Percentiles rank a stretch among this genome's conserved stretches.
phyloP scores from a whole-genome alignment of 92 coral and sea anemone genomes.

The Montipora capitata region DNA sequence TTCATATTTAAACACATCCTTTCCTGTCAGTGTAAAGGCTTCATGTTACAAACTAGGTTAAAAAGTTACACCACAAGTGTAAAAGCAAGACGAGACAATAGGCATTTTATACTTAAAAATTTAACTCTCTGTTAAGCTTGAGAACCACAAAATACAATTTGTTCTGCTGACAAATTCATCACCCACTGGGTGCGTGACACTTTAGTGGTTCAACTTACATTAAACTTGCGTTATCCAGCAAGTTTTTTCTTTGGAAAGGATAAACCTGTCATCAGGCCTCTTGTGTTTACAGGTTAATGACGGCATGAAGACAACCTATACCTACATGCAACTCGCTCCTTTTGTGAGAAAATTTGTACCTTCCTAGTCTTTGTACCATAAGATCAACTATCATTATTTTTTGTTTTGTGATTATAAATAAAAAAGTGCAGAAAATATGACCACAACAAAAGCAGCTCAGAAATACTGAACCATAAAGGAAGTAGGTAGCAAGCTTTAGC shows the following conservation, averaged over 20 bases:
- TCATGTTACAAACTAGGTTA: neutral
- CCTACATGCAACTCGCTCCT: neutral
- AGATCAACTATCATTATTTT: neutral
- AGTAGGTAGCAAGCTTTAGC: too few relatives aligned
- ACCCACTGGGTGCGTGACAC: neutral
- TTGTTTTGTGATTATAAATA: neutral
- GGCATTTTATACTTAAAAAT: neutral
- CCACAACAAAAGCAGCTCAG: neutral
- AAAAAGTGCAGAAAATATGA: neutral
- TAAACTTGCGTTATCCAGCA: neutral
- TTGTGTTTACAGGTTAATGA: neutral
- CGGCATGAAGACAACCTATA: neutral
- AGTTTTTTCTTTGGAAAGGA: neutral
- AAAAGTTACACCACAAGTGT: neutral
- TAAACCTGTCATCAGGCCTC: neutral
- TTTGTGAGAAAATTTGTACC: neutral
- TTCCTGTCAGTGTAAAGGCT: too few relatives aligned
- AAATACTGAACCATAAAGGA: neutral
- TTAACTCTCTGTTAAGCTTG: neutral
- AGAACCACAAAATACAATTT: neutral
- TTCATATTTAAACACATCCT: neutral
- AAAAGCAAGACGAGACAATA: neutral
- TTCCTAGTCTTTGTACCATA: neutral
- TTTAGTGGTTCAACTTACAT: neutral
- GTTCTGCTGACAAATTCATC: neutral